phyloP scores from a whole-genome alignment of 2,797 vertebrate species.

The Linurgus olivaceus region DNA sequence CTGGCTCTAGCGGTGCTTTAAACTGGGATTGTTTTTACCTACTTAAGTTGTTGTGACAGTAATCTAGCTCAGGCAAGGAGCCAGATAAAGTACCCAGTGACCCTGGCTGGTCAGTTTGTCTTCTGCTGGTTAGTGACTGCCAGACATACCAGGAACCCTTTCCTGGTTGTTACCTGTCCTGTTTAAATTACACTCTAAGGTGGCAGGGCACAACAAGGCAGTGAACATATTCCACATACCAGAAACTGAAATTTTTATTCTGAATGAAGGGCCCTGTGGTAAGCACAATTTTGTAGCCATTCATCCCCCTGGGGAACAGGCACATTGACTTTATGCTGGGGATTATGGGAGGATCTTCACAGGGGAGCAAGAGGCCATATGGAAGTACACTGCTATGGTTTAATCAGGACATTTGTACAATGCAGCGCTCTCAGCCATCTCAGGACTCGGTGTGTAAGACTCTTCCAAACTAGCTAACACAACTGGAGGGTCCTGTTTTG shows the following conservation, averaged over 20 bases:
- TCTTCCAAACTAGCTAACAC: constrained; percentile 3
- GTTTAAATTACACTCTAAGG: neutral
- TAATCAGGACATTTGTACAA: neutral
- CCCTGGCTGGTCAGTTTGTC: neutral
- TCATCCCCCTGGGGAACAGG: neutral
- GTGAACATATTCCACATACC: neutral
- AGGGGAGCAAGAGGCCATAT: neutral
- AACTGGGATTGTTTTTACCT: neutral
- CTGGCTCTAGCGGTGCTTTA: neutral
- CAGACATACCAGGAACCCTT: neutral
- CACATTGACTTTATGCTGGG: neutral
- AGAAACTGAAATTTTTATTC: neutral
- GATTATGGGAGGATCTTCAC: neutral
- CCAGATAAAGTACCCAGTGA: neutral
- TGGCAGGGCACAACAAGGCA: neutral
- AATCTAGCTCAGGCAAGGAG: neutral
- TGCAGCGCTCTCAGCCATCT: neutral
- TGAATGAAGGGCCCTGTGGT: neutral
- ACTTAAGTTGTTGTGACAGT: neutral
- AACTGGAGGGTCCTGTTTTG: constrained; percentile 24
- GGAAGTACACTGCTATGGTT: neutral
- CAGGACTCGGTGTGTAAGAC: neutral
- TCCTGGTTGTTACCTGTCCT: neutral
- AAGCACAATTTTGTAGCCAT: neutral
- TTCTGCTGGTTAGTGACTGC: neutral